phyloP scores from a whole-genome alignment of 2,113 vertebrate species.

The Machaerirhynchus nigripectus region DNA sequence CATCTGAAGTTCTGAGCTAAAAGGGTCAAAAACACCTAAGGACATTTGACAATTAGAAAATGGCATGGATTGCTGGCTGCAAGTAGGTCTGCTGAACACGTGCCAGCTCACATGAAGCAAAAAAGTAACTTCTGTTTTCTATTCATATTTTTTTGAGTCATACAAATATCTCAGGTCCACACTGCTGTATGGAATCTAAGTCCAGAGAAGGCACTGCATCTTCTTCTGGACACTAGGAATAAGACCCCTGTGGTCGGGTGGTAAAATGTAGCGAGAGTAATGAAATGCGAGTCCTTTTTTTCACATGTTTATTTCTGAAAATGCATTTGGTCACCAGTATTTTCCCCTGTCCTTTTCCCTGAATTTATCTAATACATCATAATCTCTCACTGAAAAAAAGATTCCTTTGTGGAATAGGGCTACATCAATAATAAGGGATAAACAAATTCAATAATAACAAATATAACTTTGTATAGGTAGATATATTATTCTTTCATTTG shows the following conservation, averaged over 20 bases:
- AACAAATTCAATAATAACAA: slow-evolving; percentile 48
- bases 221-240: background rate
- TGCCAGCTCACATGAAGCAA: background rate
- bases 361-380: background rate
- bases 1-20: background rate
- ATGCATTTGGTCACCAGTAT: background rate
- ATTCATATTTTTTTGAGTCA: background rate
- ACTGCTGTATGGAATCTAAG: background rate
- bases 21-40: background rate
- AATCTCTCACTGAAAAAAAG: background rate
- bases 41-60: background rate
- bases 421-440: slow-evolving; percentile 22
- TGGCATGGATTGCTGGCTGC: background rate
- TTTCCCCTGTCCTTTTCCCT: background rate
- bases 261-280: background rate
- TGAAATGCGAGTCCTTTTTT: background rate
- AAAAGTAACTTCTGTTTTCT: background rate
- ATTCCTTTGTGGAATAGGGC: background rate
- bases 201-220: background rate
- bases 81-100: background rate
- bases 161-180: background rate
- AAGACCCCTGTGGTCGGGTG: background rate
- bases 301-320: slow-evolving; percentile 25
- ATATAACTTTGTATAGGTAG: slow-evolving; percentile 29
- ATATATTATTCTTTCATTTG: slow-evolving; percentile 61